Evolutionary conservation across 2,888 invertebrate genomes (phyloP).

Genomic region (Caenorhabditis becei): DNA sequence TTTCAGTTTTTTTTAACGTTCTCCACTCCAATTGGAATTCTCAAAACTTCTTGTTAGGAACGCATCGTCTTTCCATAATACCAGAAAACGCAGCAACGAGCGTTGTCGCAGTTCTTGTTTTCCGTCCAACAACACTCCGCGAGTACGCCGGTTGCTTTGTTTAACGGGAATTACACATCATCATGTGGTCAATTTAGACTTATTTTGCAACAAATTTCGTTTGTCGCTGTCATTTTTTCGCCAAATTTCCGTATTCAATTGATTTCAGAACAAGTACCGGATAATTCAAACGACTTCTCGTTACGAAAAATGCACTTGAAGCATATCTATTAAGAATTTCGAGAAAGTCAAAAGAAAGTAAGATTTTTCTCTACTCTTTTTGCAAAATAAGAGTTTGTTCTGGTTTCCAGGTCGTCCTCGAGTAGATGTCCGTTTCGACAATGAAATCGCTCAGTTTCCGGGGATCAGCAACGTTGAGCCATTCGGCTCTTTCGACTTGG

Average conservation of each 20-base stretch:
- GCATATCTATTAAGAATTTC: slow-evolving; percentile 46
- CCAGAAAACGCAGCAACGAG: no score
- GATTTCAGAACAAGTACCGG: slow-evolving; percentile 41
- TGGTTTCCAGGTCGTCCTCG: slow-evolving; percentile 56
- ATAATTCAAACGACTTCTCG: slow-evolving; percentile 35
- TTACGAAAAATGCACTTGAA: slow-evolving; percentile 44
- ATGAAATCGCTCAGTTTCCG: slow-evolving; percentile 54
- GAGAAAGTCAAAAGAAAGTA: slow-evolving; percentile 64
- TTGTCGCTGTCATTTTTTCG: no score
- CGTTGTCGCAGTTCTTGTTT: no score
- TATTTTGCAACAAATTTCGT: background rate
- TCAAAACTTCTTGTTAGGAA: no score
- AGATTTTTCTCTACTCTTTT: slow-evolving; percentile 43
- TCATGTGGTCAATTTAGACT: slow-evolving; percentile 11
- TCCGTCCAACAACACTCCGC: no score
- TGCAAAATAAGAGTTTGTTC: no score
- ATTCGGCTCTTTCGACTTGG: no score
- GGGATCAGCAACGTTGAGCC: no score
- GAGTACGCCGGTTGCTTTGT: no score
- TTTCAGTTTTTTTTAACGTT: no score
- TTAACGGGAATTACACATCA: background rate
- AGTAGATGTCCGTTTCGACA: slow-evolving; percentile 13
- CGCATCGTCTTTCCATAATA: no score
- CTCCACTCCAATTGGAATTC: no score
- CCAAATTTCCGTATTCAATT: background rate